Evolutionary conservation across 1,140 invertebrate species (phyloP).

Genomic region (Ceratina japonica): DNA sequence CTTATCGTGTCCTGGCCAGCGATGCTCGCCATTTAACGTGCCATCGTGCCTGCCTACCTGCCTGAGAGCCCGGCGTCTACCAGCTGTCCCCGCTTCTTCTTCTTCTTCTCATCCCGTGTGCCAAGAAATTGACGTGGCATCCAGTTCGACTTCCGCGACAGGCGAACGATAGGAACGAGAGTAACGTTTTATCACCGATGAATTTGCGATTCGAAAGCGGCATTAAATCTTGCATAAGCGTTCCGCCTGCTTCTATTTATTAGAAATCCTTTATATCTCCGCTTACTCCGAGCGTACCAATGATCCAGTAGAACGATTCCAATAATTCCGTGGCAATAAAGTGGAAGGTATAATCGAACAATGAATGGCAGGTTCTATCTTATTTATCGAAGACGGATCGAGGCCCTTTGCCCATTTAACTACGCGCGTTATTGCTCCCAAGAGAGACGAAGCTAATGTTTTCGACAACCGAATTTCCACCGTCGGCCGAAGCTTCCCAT

Average conservation of each 20-base stretch:
- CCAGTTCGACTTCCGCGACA: conserved; percentile 6
- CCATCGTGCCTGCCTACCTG: conserved; percentile 17
- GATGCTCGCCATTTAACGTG: conserved; percentile 41
- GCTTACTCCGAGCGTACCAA: too few species aligned
- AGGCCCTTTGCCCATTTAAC: neutral
- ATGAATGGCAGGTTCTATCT: neutral
- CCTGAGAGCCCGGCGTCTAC: neutral
- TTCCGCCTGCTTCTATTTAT: too few species aligned
- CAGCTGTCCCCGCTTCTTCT: neutral
- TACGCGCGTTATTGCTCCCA: neutral
- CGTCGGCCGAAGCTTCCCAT: neutral
- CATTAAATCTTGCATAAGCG: neutral
- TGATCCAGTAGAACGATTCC: too few species aligned
- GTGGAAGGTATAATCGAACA: too few species aligned
- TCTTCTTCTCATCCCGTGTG: neutral
- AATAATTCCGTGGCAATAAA: too few species aligned
- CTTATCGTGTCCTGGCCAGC: conserved; percentile 36
- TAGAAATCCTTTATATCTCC: too few species aligned
- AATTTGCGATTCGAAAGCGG: neutral
- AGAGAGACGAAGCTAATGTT: conserved; percentile 1
- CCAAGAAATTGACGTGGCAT: conserved; percentile 15
- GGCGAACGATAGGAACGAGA: neutral
- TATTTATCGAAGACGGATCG: neutral
- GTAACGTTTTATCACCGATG: neutral
- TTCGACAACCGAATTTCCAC: neutral